phyloP scores from a whole-genome alignment of 2,113 vertebrate genomes.

The Pteruthius melanotis region DNA sequence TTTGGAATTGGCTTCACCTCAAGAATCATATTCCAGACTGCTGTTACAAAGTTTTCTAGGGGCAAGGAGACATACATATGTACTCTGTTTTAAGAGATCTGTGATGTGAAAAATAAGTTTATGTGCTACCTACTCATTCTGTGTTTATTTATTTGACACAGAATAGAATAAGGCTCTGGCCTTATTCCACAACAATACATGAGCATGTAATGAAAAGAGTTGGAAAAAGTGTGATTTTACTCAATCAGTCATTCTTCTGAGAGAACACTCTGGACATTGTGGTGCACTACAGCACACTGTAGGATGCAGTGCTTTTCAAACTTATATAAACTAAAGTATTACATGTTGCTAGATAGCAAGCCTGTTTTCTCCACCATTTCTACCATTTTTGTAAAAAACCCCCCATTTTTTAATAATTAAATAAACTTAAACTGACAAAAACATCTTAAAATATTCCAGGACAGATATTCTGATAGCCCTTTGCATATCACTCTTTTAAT shows the following conservation, averaged over 20 bases:
- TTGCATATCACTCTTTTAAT: background rate
- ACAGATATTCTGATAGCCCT: background rate
- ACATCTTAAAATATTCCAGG: background rate
- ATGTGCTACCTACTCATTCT: background rate
- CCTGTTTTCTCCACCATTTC: background rate
- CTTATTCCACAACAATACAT: background rate
- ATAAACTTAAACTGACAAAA: background rate
- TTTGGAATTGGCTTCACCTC: background rate
- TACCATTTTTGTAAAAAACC: background rate
- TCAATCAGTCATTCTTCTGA: background rate
- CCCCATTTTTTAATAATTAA: background rate
- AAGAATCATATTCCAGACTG: background rate
- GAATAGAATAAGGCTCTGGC: background rate
- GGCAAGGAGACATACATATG: fast-evolving
- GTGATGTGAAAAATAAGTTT: background rate
- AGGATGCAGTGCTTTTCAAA: background rate
- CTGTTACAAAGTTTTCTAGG: background rate
- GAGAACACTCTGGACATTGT: background rate
- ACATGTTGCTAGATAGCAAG: background rate
- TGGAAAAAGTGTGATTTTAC: background rate
- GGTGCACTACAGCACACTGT: background rate
- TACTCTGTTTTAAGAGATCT: background rate
- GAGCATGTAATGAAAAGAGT: background rate
- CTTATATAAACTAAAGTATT: background rate
- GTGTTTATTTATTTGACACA: background rate